Evolutionary conservation across 2,797 vertebrate species (phyloP).

Genomic region (Dermochelys coriacea): DNA sequence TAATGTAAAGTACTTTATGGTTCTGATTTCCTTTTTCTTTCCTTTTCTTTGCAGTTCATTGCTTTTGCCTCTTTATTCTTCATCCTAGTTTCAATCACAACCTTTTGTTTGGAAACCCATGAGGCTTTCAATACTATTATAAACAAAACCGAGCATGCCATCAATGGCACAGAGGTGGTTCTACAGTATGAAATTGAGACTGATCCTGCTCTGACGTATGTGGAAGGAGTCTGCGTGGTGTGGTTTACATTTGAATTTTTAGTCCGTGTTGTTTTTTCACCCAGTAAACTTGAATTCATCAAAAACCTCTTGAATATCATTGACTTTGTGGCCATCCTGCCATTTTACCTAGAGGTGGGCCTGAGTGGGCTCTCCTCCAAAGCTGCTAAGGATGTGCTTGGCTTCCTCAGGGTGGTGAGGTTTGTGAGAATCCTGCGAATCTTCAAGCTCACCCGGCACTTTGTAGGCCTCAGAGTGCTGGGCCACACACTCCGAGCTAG

Average conservation of each 20-base stretch:
- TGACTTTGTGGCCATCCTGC: slow-evolving; percentile 97
- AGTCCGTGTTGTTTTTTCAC: slow-evolving; percentile 95
- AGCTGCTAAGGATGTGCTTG: slow-evolving; percentile 97
- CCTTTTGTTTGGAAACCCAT: slow-evolving; percentile 98
- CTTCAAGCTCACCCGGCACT: slow-evolving; percentile 98
- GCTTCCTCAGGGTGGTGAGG: slow-evolving; percentile 97
- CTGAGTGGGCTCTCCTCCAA: slow-evolving; percentile 96
- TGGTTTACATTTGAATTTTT: slow-evolving; percentile 99
- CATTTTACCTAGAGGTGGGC: slow-evolving; percentile 97
- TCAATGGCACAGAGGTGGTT: slow-evolving; percentile 86
- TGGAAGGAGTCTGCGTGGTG: slow-evolving; percentile 97
- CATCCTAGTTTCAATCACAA: slow-evolving; percentile 99
- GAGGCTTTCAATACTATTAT: slow-evolving; percentile 98
- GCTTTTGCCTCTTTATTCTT: slow-evolving; percentile 98
- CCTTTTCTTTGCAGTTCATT: slow-evolving; percentile 89
- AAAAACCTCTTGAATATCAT: slow-evolving; percentile 98
- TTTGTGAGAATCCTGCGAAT: slow-evolving; percentile 98
- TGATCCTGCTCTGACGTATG: slow-evolving; percentile 94
- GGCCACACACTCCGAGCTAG: slow-evolving; percentile 96
- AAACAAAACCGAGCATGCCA: slow-evolving; percentile 91
- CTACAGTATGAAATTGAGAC: slow-evolving; percentile 95
- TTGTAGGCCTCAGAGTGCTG: slow-evolving; percentile 94
- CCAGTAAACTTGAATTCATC: slow-evolving; percentile 97
- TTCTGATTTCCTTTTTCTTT: slow-evolving; percentile 45
- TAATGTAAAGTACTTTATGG: background rate